These are phyloP conservation scores for Dendronephthya gigantea DNA, from an alignment of 64 coral and sea anemone genomes.

Conservation along the genomic window DNA sequence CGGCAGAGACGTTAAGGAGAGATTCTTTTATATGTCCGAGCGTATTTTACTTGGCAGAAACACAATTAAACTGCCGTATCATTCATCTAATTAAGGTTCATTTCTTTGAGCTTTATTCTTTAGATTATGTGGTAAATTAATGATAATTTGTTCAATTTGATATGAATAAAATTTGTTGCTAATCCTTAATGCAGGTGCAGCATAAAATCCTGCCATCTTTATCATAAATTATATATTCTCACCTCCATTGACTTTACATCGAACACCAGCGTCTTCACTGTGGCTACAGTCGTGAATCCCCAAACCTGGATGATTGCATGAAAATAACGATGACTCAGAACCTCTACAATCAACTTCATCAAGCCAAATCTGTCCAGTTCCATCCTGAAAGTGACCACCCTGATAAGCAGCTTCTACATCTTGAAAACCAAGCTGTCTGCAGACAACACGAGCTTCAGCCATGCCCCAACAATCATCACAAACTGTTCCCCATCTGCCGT, in stretches of 20 bases:
- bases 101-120: no score
- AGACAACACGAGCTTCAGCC: background rate
- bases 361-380: background rate
- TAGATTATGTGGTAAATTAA: no score
- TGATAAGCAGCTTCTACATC: background rate
- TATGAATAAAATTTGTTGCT: no score
- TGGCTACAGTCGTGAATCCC: background rate
- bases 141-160: no score
- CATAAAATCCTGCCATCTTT: no score
- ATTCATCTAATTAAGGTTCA: no score
- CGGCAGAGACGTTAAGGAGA: no score
- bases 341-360: background rate
- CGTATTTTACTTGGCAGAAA: no score
- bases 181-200: no score
- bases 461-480: background rate
- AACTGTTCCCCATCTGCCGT: background rate
- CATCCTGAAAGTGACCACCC: background rate
- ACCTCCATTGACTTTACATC: background rate
- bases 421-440: background rate
- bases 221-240: no score
- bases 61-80: no score
- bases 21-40: no score
- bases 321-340: background rate
- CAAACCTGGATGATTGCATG: background rate
- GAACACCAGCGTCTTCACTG: background rate